Base-by-base conservation (phyloP, 2,888 invertebrate species). In the Coelopa pilipes region DNA sequence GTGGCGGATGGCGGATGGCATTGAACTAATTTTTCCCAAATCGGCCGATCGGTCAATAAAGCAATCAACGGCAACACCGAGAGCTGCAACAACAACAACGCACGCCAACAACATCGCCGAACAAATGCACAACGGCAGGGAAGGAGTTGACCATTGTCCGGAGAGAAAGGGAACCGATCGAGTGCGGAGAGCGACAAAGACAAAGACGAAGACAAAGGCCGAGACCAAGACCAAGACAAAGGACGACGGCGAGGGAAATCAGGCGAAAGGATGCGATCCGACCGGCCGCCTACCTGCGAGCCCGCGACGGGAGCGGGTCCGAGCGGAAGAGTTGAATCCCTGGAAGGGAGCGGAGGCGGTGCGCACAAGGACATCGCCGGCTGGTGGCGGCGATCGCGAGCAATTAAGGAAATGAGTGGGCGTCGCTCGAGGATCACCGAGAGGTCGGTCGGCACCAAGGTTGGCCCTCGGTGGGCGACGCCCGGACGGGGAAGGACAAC, bases 361-460 rank as follows among this genome's bases (percentile, higher is more conserved):
- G 74, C 69, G 74, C 72, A 68, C 75, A 34, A 34, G 34, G 34
- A 34, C 34, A 34, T 34, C 34, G 34, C 7, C 34, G 34, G 76
- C 72, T 73, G 75, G 76, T 69, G 72, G 73, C 46, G 53, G 63
- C 46, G 65, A 55, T 63, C 74, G 68, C 69, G 73, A 71, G 76
- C 77, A 78, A 78, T 78, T 78, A 78, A 75, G 68, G 73, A 72
- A 76, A 73, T 76, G 69, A 68, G 76, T 67, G 59, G 75, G 77
- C 78, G 77, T 78, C 63, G 73, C 72, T 72, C 77, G 76, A 74
- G 76, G 74, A 75, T 77, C 76, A 78, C 76, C 76, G 72, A 73
- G 47, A 60, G 47, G 47, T 59, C 46, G 60, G 17, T 45, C 69
- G 17, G 63, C 62, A 17, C 17, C n/a, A 34, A 19, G 13, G 11